Evolutionary conservation across 2,113 vertebrate genomes (phyloP), one percentile per base, ranked within the genome.

Genomic region (Eurypyga helias): DNA sequence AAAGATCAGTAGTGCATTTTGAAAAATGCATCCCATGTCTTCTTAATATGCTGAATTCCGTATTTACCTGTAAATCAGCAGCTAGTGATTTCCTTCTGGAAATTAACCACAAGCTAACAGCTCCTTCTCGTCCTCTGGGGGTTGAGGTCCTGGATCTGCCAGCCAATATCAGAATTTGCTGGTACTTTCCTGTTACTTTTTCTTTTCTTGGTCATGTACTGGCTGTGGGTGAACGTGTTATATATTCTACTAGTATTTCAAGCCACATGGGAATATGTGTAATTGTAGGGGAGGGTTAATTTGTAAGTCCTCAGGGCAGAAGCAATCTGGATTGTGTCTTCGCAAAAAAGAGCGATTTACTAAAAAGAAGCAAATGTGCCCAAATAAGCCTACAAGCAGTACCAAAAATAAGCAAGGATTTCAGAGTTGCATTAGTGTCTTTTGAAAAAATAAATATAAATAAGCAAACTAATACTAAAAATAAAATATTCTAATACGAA

Each of bases 221-320:
- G 34, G 33, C 52, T 93, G 69, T 95, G 83, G 75, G 43, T 87
- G 84, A 95, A 89, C 61, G 54, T 62, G 54, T 95, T 97, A 77
- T 51, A 62, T 55, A 93, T 87, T 93, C 51, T 67, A 28, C 90
- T 76, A 76, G 54, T 69, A 89, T 97, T 95, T 95, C 81, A 95
- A 48, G 66, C 65, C 91, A 90, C 55, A 84, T 55, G 58, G 45
- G 45, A 89, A 60, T 91, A 67, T 72, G 34, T 72, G n/a, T 65
- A 94, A 65, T 81, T 71, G 55, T 58, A 64, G 13, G 23, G 17
- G 14, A 3, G 5, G 33, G 49, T 77, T 79, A 92, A 87, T 78
- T 82, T 89, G 71, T 58, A 89, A 90, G 28, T 33, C 66, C 34
- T 91, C 28, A 29, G 62, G 36, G 21, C 26, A 76, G n/a, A 79